These are phyloP conservation scores for Sceliomorpha sp. DNA, from an alignment of 2,888 invertebrate genomes.

Conservation along the genomic window DNA sequence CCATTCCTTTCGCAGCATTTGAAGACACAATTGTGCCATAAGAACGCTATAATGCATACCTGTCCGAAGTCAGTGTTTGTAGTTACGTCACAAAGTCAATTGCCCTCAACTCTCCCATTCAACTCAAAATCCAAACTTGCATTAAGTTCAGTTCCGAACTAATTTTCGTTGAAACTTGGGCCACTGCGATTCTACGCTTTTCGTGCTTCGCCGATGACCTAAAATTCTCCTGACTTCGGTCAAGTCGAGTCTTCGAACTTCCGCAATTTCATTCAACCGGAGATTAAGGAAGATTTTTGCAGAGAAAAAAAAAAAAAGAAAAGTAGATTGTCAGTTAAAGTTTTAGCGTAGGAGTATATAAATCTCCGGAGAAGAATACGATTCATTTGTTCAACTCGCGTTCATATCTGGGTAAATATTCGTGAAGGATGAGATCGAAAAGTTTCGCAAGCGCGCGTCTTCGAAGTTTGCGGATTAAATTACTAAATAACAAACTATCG, in stretches of 20 bases:
- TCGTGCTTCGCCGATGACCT: slow-evolving; percentile 49
- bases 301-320: no score
- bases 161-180: slow-evolving; percentile 55
- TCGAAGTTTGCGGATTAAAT: slow-evolving; percentile 11
- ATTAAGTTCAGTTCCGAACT: slow-evolving; percentile 49
- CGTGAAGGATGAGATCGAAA: slow-evolving; percentile 18
- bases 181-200: slow-evolving; percentile 28
- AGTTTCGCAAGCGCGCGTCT: slow-evolving; percentile 18
- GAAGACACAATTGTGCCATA: no score
- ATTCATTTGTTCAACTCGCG: slow-evolving; percentile 28
- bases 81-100: slow-evolving; percentile 48
- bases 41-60: no score
- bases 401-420: slow-evolving; percentile 29
- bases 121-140: slow-evolving; percentile 49
- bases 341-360: slow-evolving; percentile 30
- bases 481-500: slow-evolving; percentile 23
- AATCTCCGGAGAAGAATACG: slow-evolving; percentile 35
- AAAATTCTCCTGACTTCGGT: slow-evolving; percentile 50
- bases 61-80: slow-evolving; percentile 40
- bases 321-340: slow-evolving; percentile 47
- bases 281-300: slow-evolving; percentile 52
- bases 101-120: slow-evolving; percentile 44
- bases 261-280: slow-evolving; percentile 52
- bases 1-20: no score
- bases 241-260: slow-evolving; percentile 51